Evolutionary conservation across 2,888 invertebrate species (phyloP).

Genomic region (Nomada ferruginata): DNA sequence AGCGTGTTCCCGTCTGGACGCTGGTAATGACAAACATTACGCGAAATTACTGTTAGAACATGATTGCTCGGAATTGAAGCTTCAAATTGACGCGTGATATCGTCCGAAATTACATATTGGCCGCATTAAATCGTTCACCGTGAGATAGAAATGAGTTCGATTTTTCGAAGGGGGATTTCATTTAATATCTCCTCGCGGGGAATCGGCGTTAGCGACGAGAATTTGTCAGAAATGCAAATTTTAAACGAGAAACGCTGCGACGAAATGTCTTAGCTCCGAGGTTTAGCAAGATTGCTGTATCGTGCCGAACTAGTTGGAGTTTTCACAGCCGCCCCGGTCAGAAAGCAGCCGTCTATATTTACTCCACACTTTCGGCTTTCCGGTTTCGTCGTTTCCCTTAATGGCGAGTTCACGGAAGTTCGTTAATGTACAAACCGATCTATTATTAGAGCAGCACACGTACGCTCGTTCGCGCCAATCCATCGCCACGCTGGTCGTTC

Average conservation of each 20-base stretch:
- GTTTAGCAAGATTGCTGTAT: conserved; percentile 15
- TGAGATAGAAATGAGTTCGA: conserved; percentile 10
- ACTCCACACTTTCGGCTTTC: conserved; percentile 68
- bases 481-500: conserved; percentile 1
- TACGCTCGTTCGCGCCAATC: background rate
- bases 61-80: conserved; percentile 53
- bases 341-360: conserved; percentile 71
- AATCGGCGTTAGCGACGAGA: no score
- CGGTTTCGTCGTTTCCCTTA: conserved; percentile 71
- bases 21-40: conserved; percentile 54
- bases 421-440: conserved; percentile 64
- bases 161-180: no score
- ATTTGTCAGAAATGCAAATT: no score
- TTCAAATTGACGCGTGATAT: conserved; percentile 43
- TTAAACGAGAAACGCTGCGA: no score
- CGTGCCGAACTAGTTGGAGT: conserved; percentile 53
- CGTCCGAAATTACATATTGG: conserved; percentile 32
- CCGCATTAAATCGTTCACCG: background rate
- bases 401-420: conserved; percentile 70
- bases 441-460: conserved; percentile 67
- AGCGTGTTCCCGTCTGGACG: conserved; percentile 41
- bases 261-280: background rate
- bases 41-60: conserved; percentile 55
- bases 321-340: conserved; percentile 70
- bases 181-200: no score